Conservation (phyloP, 2,113 vertebrate genomes). For the Dromas ardeola region DNA sequence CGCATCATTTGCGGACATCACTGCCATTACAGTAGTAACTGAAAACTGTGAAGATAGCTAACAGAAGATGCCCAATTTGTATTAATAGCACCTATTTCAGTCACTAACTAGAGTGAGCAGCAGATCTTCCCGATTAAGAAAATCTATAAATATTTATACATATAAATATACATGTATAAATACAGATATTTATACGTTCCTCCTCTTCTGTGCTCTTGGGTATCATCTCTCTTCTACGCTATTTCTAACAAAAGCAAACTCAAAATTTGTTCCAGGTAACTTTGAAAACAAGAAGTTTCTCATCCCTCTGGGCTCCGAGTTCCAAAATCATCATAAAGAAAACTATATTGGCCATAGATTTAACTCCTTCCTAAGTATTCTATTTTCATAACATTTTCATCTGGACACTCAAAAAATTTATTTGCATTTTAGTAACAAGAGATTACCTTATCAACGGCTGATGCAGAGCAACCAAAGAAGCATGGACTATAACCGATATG, state of each 20-base stretch:
- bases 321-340: not conserved
- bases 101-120: not conserved
- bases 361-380: not conserved
- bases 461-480: conserved; percentile 94
- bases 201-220: not conserved
- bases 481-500: conserved; percentile 92
- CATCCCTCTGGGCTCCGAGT: not conserved
- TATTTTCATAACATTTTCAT: not conserved
- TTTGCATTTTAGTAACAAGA: not conserved
- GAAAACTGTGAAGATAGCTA: not conserved
- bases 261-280: not conserved
- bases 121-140: conserved; percentile 9
- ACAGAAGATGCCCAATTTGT: not conserved
- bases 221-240: not conserved
- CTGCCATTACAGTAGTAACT: not conserved
- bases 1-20: not conserved
- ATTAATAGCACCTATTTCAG: not conserved
- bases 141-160: not conserved
- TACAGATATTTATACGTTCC: not conserved
- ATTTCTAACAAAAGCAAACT: not conserved
- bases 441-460: conserved; percentile 95
- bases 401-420: not conserved
- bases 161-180: not conserved
- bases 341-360: not conserved
- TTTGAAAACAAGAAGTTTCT: not conserved